Percentiles rank a stretch among this genome's conserved stretches.
These are phyloP conservation scores for Papilio xuthus DNA, from an alignment of 1,140 invertebrate species.

Conservation along the genomic window DNA sequence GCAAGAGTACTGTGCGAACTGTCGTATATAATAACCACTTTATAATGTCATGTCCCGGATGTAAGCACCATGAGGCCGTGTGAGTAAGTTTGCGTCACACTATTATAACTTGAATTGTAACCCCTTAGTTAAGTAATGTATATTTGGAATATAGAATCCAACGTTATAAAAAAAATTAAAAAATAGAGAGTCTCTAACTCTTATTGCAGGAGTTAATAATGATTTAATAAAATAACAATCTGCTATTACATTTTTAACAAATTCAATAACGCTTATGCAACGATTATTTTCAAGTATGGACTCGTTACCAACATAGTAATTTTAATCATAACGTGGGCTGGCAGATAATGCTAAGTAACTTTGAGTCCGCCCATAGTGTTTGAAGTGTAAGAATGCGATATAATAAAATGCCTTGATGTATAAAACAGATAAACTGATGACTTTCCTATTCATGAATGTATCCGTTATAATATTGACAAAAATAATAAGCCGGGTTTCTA, in stretches of 20 bases:
- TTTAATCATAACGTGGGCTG: neutral
- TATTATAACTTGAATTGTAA: neutral
- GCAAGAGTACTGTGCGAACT: neutral
- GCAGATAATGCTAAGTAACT: neutral
- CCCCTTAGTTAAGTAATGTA: neutral
- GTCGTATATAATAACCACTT: neutral
- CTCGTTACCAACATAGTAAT: neutral
- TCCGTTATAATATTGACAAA: too few relatives aligned
- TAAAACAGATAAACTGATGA: neutral
- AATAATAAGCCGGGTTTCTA: too few relatives aligned
- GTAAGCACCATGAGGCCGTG: neutral
- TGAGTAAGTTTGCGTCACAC: neutral
- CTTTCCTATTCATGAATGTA: neutral
- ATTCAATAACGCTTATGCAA: too few relatives aligned
- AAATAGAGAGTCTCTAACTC: neutral
- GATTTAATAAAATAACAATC: too few relatives aligned
- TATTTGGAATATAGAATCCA: too few relatives aligned
- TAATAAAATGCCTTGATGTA: neutral
- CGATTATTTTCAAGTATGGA: too few relatives aligned
- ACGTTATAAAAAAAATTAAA: neutral
- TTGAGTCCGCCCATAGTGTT: neutral
- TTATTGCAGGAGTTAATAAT: too few relatives aligned
- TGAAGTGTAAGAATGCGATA: neutral
- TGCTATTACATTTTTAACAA: too few relatives aligned
- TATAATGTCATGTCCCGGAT: constrained; percentile 26